A percentile compares a stretch with the other conserved stretches of the same genome.
These are phyloP conservation scores for Pteria penguin DNA, from an alignment of 2,888 invertebrate genomes.

Conservation along the genomic window DNA sequence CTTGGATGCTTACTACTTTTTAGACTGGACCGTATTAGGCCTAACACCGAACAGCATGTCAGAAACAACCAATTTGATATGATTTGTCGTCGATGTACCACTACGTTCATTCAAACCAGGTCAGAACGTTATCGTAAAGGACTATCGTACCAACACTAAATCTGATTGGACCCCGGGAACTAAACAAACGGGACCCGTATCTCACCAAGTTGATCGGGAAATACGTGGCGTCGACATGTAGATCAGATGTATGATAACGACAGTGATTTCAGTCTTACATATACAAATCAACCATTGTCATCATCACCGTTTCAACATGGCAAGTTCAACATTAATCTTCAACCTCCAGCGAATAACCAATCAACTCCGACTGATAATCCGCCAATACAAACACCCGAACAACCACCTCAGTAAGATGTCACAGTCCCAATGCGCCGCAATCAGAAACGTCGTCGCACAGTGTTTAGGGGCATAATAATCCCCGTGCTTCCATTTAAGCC, in stretches of 20 bases:
- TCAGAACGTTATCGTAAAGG: neutral
- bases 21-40: slow-evolving; percentile 1
- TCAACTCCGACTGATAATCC: neutral
- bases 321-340: no score
- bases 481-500: no score
- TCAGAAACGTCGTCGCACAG: no score
- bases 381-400: no score
- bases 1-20: slow-evolving; percentile 1
- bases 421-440: no score
- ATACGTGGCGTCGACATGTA: neutral
- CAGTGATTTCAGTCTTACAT: no score
- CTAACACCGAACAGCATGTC: neutral
- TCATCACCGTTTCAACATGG: no score
- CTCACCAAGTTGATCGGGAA: neutral
- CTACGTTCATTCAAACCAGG: neutral
- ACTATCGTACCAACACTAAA: neutral
- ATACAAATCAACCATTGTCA: no score
- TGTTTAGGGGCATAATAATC: no score
- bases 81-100: neutral
- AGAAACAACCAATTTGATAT: neutral
- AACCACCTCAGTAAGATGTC: no score
- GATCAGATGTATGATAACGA: neutral
- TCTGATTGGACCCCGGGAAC: no score
- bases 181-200: no score
- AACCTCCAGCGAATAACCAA: neutral